Percentiles rank a stretch among this genome's conserved stretches.
These are phyloP conservation scores for Halictus rubicundus DNA, from an alignment of 1,140 invertebrate species.

Conservation along the genomic window DNA sequence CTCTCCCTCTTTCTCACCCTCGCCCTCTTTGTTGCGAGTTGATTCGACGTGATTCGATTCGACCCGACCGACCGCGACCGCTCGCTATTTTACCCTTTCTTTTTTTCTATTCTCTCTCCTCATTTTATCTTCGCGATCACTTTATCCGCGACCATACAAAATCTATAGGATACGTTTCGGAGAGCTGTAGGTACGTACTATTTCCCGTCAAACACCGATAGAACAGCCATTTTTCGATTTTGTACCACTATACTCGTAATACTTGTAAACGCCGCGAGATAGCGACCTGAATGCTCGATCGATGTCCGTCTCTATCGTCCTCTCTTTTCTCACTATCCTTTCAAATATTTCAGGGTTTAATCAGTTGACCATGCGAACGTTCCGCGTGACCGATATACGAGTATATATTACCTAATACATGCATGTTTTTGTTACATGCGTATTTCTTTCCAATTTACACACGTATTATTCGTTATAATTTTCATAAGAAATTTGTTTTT, in stretches of 20 bases:
- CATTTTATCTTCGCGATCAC: constrained; percentile 12
- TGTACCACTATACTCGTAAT: constrained; percentile 44
- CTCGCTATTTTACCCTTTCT: constrained; percentile 11
- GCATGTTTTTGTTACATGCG: too few relatives aligned
- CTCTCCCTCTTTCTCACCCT: too few relatives aligned
- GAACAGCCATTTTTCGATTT: constrained; percentile 67
- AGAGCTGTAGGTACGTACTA: constrained; percentile 40
- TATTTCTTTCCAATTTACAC: too few relatives aligned
- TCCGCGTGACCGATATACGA: too few relatives aligned
- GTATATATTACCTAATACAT: too few relatives aligned
- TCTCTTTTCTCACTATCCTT: constrained; percentile 32
- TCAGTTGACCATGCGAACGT: background rate
- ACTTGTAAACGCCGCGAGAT: constrained; percentile 55
- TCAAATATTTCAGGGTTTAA: constrained; percentile 33
- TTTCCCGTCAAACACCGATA: constrained; percentile 61
- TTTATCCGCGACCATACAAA: background rate
- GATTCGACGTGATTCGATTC: background rate
- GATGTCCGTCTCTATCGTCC: constrained; percentile 36
- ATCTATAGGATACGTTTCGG: constrained; percentile 5
- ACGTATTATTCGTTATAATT: too few relatives aligned
- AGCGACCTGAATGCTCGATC: constrained; percentile 54
- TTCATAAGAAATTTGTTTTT: too few relatives aligned
- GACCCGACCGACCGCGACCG: too few relatives aligned
- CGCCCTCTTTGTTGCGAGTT: background rate
- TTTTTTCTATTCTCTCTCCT: constrained; percentile 25